These are phyloP conservation scores for Harlomillsia oculata DNA, from an alignment of 1,140 invertebrate species.

Conservation along the genomic window DNA sequence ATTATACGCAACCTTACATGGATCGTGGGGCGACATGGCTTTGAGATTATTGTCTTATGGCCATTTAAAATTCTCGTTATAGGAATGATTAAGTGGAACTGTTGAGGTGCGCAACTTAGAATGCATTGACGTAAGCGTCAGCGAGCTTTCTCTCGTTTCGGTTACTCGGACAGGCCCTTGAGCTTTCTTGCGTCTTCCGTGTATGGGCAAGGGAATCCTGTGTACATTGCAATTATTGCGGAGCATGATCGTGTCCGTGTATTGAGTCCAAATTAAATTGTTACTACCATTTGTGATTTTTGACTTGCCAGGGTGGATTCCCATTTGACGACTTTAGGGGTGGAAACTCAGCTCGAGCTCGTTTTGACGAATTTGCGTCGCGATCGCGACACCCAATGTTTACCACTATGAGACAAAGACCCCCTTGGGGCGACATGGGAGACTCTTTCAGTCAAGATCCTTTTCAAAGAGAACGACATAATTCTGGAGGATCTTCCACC, in stretches of 20 bases:
- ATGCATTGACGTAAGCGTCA: no score
- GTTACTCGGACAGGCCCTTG: no score
- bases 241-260: conserved; percentile 75
- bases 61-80: no score
- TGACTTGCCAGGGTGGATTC: conserved; percentile 2
- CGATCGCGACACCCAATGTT: conserved; percentile 24
- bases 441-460: not conserved
- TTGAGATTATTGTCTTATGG: no score
- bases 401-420: conserved; percentile 18
- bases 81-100: no score
- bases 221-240: no score
- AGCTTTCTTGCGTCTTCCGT: no score
- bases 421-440: conserved; percentile 7
- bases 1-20: no score
- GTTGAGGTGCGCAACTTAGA: no score
- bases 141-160: no score
- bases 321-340: conserved; percentile 10
- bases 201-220: no score
- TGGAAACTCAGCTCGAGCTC: not conserved
- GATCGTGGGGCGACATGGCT: no score
- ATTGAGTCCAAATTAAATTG: conserved; percentile 86
- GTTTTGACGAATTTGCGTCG: conserved; percentile 13
- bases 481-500: conserved; percentile 15
- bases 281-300: conserved; percentile 38
- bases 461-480: conserved; percentile 11